phyloP scores from a whole-genome alignment of 2,797 vertebrate genomes.

The Dicrostonyx torquatus region DNA sequence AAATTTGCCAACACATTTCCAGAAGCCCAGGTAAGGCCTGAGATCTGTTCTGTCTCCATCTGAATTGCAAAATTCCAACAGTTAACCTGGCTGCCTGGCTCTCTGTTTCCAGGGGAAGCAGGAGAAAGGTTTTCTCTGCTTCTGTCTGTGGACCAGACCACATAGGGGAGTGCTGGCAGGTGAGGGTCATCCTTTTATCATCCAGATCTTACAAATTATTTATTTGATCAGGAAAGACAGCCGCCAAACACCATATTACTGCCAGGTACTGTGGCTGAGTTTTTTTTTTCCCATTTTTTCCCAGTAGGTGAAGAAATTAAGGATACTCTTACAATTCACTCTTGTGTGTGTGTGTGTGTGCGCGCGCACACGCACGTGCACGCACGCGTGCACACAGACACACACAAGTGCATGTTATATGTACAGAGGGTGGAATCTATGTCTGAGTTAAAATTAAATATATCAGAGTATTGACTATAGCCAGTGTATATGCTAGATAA shows the following conservation, averaged over 20 bases:
- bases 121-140: conserved; percentile 85
- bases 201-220: conserved; percentile 88
- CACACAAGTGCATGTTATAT: neutral
- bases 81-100: conserved; percentile 84
- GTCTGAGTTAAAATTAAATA: conserved; percentile 79
- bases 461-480: conserved; percentile 77
- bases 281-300: conserved; percentile 72
- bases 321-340: conserved; percentile 81
- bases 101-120: conserved; percentile 85
- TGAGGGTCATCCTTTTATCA: conserved; percentile 84
- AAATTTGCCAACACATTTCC: conserved; percentile 76
- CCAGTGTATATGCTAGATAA: conserved; percentile 29
- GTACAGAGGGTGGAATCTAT: conserved; percentile 63
- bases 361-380: too few relatives aligned
- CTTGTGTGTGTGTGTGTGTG: neutral
- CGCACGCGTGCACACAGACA: too few relatives aligned
- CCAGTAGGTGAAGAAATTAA: conserved; percentile 80
- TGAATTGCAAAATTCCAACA: conserved; percentile 86
- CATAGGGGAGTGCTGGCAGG: conserved; percentile 81
- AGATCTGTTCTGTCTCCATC: conserved; percentile 80
- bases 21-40: conserved; percentile 77
- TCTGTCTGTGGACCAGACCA: conserved; percentile 85
- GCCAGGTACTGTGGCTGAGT: conserved; percentile 79
- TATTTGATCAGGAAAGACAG: conserved; percentile 85
- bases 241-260: conserved; percentile 82